These are phyloP conservation scores for Sinonovacula constricta DNA, from an alignment of 1,140 invertebrate genomes.

Conservation along the genomic window DNA sequence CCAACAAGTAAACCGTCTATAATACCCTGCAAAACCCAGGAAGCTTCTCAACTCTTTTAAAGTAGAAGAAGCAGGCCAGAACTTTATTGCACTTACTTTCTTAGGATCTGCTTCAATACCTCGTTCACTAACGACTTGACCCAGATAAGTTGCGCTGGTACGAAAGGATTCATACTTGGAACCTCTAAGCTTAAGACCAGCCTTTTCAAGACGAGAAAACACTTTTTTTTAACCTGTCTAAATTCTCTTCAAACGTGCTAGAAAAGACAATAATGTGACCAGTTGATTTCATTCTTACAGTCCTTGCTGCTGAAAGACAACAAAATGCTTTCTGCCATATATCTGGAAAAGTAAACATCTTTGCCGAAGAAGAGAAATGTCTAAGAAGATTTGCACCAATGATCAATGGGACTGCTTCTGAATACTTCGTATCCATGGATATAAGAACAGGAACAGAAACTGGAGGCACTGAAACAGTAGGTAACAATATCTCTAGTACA, in stretches of 20 bases:
- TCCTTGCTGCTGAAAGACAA: too few relatives aligned
- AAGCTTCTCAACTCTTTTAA: conserved; percentile 65
- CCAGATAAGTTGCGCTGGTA: conserved; percentile 59
- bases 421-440: too few relatives aligned
- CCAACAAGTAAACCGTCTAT: conserved; percentile 56
- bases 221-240: neutral
- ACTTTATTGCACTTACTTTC: conserved; percentile 66
- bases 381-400: too few relatives aligned
- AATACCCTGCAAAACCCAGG: conserved; percentile 62
- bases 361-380: too few relatives aligned
- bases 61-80: conserved; percentile 65
- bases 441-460: too few relatives aligned
- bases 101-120: conserved; percentile 61
- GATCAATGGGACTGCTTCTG: too few relatives aligned
- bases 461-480: too few relatives aligned
- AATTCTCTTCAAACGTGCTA: neutral
- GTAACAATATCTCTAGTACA: too few relatives aligned
- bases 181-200: conserved; percentile 58
- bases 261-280: neutral
- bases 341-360: too few relatives aligned
- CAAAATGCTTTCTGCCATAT: too few relatives aligned
- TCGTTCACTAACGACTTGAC: conserved; percentile 60
- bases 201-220: conserved; percentile 37
- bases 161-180: conserved; percentile 62
- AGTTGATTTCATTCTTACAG: too few relatives aligned